Base-by-base conservation (phyloP, 1,140 invertebrate genomes). In the Pseudachorutes palmiensis region DNA sequence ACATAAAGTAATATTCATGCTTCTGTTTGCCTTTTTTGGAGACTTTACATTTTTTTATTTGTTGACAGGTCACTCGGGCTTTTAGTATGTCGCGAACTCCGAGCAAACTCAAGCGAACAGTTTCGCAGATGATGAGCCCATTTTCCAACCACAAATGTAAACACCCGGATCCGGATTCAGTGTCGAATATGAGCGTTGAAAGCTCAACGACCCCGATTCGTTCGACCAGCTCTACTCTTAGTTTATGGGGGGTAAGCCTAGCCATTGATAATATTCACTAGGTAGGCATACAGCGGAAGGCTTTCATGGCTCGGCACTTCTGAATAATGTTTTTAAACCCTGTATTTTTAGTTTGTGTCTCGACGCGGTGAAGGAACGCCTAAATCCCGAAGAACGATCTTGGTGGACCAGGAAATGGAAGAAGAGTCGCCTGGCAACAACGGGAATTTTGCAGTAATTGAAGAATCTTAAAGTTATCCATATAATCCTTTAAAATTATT, bases 81-180 rank as follows among this genome's bases (percentile, higher is more conserved):
- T 89, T 97, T 75, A 95, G 92, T 63, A 93, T 96, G 78, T 94
- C 93, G 78, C 92, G 92, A 80, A 96, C 93, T 3, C 93, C 93
- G 26, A 91, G 88, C 61, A 94, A 93, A 79, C 77, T 96, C 72
- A 96, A 94, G 80, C 83, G 93, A 62, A 92, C 94, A 2, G 88
- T 96, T 76, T 95, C 92, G 14, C 92, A 91, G n/a, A 88, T 92
- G 83, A 92, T 94, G 87, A 92, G 91, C 72, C 91, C 91, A 5
- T 90, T 91, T 36, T 65, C 63, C 12, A 66, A 33, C 0, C 30
- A 41, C 32, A 65, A 36, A 31, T 41, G 32, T 30, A n/a, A n/a
- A n/a, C 61, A 67, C 1, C n/a, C 3, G 12, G 72, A 74, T 31
- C 31, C 67, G 16, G 72, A 74, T 55, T 41, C 62, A n/a, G 55